These are phyloP conservation scores for Caenorhabditis zanzibari DNA, from an alignment of 2,888 invertebrate genomes.

Conservation along the genomic window DNA sequence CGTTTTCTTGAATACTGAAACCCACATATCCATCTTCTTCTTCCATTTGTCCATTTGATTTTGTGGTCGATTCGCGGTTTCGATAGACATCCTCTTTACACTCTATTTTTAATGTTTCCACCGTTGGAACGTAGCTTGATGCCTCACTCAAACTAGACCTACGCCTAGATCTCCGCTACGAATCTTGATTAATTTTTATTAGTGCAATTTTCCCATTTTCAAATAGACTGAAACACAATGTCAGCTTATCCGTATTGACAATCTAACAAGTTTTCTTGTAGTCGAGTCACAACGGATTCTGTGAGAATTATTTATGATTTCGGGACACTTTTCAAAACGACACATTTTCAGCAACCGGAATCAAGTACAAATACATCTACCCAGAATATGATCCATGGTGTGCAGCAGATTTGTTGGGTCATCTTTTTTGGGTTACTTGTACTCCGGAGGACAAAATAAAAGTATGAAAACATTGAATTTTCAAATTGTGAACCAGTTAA, in stretches of 20 bases:
- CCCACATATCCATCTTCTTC: too few relatives aligned
- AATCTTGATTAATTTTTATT: slow-evolving; percentile 9
- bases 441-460: slow-evolving; percentile 52
- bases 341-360: slow-evolving; percentile 23
- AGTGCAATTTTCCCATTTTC: neutral
- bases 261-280: slow-evolving; percentile 12
- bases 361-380: slow-evolving; percentile 46
- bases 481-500: neutral
- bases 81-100: neutral
- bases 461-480: slow-evolving; percentile 7
- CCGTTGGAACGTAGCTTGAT: slow-evolving; percentile 12
- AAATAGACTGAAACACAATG: neutral
- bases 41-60: neutral
- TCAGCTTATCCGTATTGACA: neutral
- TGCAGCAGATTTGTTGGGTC: slow-evolving; percentile 53
- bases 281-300: neutral
- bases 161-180: neutral
- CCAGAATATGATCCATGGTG: slow-evolving; percentile 58
- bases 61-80: neutral
- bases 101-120: neutral
- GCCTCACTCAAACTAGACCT: slow-evolving; percentile 8
- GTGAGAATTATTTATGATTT: neutral
- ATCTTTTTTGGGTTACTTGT: slow-evolving; percentile 64
- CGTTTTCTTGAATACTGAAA: neutral
- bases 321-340: neutral